phyloP scores from a whole-genome alignment of 2,113 vertebrate genomes.

The Phalacrocorax carbo region DNA sequence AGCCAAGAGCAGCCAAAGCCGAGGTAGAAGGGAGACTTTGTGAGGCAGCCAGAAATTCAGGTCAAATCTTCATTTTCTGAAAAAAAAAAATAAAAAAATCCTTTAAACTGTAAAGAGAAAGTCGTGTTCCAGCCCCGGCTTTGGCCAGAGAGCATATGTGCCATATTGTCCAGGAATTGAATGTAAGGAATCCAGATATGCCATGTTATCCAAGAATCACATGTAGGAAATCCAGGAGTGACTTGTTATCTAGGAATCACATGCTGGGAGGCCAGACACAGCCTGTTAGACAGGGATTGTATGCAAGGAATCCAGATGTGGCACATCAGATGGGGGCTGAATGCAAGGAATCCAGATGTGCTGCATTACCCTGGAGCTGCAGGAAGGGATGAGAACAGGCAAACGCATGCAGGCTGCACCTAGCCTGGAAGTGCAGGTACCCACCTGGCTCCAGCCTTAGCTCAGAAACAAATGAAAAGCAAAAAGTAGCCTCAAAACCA shows the following conservation, averaged over 20 bases:
- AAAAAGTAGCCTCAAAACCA: not conserved
- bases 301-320: conserved; percentile 63
- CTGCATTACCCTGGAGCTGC: not conserved
- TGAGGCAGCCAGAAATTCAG: conserved; percentile 59
- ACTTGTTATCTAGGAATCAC: conserved; percentile 66
- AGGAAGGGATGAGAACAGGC: not conserved
- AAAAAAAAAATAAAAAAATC: not conserved
- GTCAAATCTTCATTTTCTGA: conserved; percentile 48
- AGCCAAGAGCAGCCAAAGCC: conserved; percentile 64
- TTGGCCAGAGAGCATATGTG: not conserved
- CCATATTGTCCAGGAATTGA: conserved; percentile 59
- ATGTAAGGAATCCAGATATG: conserved; percentile 67
- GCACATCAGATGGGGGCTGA: not conserved
- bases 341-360: conserved; percentile 18
- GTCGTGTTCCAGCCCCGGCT: conserved; percentile 26
- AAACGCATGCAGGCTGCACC: not conserved
- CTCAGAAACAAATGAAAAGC: not conserved
- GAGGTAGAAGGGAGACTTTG: conserved; percentile 62
- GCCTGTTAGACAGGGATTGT: conserved; percentile 3
- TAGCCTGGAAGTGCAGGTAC: not conserved
- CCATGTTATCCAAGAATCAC: conserved; percentile 66
- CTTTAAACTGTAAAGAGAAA: conserved; percentile 53
- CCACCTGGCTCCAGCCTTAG: not conserved
- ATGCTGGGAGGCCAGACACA: conserved; percentile 46
- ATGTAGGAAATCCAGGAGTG: conserved; percentile 67